phyloP scores from a whole-genome alignment of 2,888 invertebrate genomes.

The Cataglyphis rosenhaueri region DNA sequence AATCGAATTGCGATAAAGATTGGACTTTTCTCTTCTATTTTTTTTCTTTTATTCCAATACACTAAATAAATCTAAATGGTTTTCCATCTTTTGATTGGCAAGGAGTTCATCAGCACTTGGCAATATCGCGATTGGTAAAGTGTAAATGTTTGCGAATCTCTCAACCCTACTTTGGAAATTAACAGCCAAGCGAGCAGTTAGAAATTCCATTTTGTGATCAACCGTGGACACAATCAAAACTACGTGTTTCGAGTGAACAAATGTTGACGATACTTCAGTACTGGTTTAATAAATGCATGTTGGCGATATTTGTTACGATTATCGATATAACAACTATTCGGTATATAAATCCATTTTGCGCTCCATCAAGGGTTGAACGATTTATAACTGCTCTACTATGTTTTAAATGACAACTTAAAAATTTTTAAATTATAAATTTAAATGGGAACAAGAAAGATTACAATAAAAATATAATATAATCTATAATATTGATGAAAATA shows the following conservation, averaged over 20 bases:
- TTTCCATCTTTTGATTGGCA: slow-evolving; percentile 8
- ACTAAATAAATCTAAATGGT: background rate
- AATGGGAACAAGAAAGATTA: background rate
- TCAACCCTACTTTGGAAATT: slow-evolving; percentile 22
- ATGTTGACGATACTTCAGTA: background rate
- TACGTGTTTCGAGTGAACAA: slow-evolving; percentile 1
- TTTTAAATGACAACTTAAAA: background rate
- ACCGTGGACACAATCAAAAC: background rate
- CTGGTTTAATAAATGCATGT: background rate
- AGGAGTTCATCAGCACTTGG: background rate
- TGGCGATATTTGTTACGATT: slow-evolving; percentile 10
- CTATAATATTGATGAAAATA: slow-evolving; percentile 1
- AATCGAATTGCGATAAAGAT: background rate
- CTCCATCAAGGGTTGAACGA: background rate
- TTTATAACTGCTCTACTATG: background rate
- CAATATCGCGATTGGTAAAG: slow-evolving; percentile 24
- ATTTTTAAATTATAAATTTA: background rate
- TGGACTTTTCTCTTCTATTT: background rate
- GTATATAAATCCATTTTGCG: background rate
- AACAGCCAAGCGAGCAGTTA: slow-evolving; percentile 33
- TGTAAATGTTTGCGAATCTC: slow-evolving; percentile 41
- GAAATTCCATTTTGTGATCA: slow-evolving; percentile 31
- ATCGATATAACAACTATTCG: background rate
- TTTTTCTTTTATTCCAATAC: background rate
- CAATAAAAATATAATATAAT: background rate